Evolutionary conservation across 2,888 invertebrate species (phyloP).

Genomic region (Lepetodrilus schrolli): DNA sequence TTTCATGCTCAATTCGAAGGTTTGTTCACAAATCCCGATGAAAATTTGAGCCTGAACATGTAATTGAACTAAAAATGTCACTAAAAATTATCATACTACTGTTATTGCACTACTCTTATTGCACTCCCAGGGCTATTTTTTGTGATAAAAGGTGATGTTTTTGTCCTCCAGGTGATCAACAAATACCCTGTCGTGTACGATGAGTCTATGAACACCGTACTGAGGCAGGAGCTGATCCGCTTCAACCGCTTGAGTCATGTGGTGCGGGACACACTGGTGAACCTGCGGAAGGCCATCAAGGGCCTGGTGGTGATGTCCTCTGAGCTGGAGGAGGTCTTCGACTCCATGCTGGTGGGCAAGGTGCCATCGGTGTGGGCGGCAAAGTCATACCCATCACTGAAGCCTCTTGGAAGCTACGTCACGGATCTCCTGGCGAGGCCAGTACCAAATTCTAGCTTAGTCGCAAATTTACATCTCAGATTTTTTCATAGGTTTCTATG

Average conservation of each 20-base stretch:
- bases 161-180: slow-evolving; percentile 67
- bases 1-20: too few species aligned
- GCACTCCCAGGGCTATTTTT: too few species aligned
- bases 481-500: too few species aligned
- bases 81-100: too few species aligned
- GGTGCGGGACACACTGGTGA: slow-evolving; percentile 70
- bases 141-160: not conserved
- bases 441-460: too few species aligned
- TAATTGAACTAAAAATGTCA: too few species aligned
- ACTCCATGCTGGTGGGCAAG: slow-evolving; percentile 74
- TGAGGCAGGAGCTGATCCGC: slow-evolving; percentile 75
- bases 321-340: slow-evolving; percentile 75
- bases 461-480: too few species aligned
- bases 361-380: slow-evolving; percentile 74
- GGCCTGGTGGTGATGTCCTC: slow-evolving; percentile 75
- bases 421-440: slow-evolving; percentile 80
- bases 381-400: slow-evolving; percentile 75
- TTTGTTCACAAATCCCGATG: too few species aligned
- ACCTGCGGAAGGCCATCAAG: slow-evolving; percentile 75
- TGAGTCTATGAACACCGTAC: slow-evolving; percentile 76
- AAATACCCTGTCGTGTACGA: slow-evolving; percentile 74
- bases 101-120: too few species aligned
- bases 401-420: slow-evolving; percentile 75
- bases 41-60: too few species aligned
- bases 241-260: slow-evolving; percentile 73